phyloP scores from a whole-genome alignment of 2,797 vertebrate species.

The Neoniphon sammara region DNA sequence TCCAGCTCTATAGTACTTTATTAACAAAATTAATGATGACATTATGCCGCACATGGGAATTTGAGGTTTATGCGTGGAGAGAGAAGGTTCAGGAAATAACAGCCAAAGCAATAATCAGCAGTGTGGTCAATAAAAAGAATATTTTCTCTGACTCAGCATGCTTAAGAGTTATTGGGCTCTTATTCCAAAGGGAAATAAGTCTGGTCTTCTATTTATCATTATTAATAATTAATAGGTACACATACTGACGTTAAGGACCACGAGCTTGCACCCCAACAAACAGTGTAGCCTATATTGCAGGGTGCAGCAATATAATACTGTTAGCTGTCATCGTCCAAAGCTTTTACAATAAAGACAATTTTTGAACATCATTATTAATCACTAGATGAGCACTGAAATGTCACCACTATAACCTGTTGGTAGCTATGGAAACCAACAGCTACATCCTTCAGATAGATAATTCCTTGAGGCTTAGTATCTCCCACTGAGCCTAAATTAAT shows the following conservation, averaged over 20 bases:
- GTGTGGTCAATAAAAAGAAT: conserved; percentile 32
- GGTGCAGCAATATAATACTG: background rate
- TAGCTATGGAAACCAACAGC: conserved; percentile 57
- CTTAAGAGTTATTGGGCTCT: conserved; percentile 38
- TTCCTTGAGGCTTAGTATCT: conserved; percentile 31
- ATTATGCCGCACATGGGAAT: background rate
- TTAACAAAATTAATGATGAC: background rate
- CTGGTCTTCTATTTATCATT: conserved; percentile 42
- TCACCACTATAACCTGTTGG: conserved; percentile 42
- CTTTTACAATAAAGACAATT: conserved; percentile 32
- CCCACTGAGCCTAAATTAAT: conserved; percentile 26
- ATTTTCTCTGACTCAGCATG: conserved; percentile 55
- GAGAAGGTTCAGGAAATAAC: background rate
- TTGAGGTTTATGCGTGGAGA: background rate
- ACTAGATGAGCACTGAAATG: conserved; percentile 33
- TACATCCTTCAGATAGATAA: conserved; percentile 23
- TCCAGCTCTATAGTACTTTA: background rate
- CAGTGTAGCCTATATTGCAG: background rate
- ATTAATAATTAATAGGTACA: conserved; percentile 73
- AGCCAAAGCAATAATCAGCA: conserved; percentile 8
- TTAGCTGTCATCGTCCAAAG: background rate
- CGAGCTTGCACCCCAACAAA: conserved; percentile 21
- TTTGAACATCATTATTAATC: conserved; percentile 36
- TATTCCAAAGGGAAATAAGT: conserved; percentile 62
- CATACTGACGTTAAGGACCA: conserved; percentile 17